Evolutionary conservation across 2,797 vertebrate species (phyloP), one percentile per base, ranked within the genome.

Genomic region (Tympanoctomys barrerae): DNA sequence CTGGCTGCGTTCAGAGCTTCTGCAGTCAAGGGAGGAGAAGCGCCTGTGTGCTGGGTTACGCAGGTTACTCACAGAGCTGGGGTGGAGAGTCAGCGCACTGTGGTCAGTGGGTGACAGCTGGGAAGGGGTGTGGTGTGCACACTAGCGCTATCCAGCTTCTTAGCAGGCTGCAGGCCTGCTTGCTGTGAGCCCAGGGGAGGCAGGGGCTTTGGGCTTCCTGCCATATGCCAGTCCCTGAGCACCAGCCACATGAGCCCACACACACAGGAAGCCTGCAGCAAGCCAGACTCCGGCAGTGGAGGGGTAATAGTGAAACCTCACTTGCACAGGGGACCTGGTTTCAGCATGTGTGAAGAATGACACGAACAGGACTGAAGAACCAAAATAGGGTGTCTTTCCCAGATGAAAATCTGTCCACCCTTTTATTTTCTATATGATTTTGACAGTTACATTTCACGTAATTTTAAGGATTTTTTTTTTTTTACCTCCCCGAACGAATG

Each of bases 351-450:
- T 49, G 42, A 14, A 31, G 26, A 52, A 21, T 52, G 42, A 52
- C 28, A 52, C 19, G 75, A 33, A 33, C 26, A 78, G 46, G 75
- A 52, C 16, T 79, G 28, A 11, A 21, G 33, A 79, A 54, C 46
- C 49, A 54, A 21, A 82, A 42, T 31, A 10, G 36, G 13, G 18
- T 2, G 16, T 31, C 6, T 93, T 90, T 22, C 3, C 11, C 70
- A n/a, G 33, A 68, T 68, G 66, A n/a, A 68, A 68, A 19, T 0
- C 3, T 71, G 2, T 46, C 78, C 31, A n/a, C 19, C 22, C 16
- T 90, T 81, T 80, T 95, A 82, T 57, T 89, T 96, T 93, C 26
- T 82, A 16, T 90, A 64, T 91, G 90, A 94, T 73, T 89, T 87
- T 94, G 36, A 11, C 28, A 22, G 6, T 82, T 81, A 39, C 88